phyloP scores from a whole-genome alignment of 1,140 invertebrate species.

The Drosophila rhopaloa region DNA sequence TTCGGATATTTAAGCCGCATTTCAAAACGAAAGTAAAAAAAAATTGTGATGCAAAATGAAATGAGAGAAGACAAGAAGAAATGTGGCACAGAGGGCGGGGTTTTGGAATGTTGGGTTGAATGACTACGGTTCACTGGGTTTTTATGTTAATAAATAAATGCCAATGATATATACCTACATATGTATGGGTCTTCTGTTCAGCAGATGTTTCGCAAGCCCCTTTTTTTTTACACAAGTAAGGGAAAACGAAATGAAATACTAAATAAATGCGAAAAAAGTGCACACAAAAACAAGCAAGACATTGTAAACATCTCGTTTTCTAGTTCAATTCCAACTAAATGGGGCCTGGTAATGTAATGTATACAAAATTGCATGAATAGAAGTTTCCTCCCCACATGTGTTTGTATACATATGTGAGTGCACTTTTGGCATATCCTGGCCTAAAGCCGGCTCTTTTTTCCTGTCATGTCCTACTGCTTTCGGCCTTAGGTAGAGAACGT shows the following conservation, averaged over 20 bases:
- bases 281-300: slow-evolving; percentile 36
- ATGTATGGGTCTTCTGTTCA: slow-evolving; percentile 27
- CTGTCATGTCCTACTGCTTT: slow-evolving; percentile 17
- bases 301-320: slow-evolving; percentile 78
- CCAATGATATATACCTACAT: slow-evolving; percentile 44
- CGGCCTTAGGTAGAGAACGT: slow-evolving; percentile 42
- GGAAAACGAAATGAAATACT: slow-evolving; percentile 9
- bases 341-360: slow-evolving; percentile 76
- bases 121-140: slow-evolving; percentile 75
- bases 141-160: slow-evolving; percentile 80
- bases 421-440: slow-evolving; percentile 39
- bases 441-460: slow-evolving; percentile 23
- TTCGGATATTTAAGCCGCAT: slow-evolving; percentile 52
- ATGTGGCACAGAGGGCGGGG: slow-evolving; percentile 49
- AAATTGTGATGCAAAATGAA: slow-evolving; percentile 43
- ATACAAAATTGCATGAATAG: slow-evolving; percentile 59
- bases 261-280: slow-evolving; percentile 46
- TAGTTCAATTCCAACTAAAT: slow-evolving; percentile 81
- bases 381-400: slow-evolving; percentile 1
- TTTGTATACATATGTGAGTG: slow-evolving; percentile 7
- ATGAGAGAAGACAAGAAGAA: slow-evolving; percentile 52
- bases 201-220: slow-evolving; percentile 33
- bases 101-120: slow-evolving; percentile 25
- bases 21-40: slow-evolving; percentile 68
- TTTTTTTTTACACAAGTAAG: slow-evolving; percentile 9